Conservation (phyloP, 2,797 vertebrate species). For the Schizopygopsis malacanthus region DNA sequence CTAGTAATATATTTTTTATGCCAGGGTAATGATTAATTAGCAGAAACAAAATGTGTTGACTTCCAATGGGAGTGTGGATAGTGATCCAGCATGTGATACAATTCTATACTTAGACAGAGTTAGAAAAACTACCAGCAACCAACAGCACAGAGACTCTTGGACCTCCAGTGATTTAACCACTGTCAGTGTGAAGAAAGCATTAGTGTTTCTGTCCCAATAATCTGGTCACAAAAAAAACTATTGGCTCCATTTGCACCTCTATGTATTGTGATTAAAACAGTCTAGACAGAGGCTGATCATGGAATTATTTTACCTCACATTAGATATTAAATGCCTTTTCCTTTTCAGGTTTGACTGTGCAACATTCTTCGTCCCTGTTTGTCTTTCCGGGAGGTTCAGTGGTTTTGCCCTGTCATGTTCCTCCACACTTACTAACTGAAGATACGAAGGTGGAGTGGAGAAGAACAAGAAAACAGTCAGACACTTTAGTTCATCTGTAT, state of each 20-base stretch:
- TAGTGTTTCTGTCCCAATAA: not conserved
- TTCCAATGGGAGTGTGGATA: not conserved
- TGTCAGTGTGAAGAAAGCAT: not conserved
- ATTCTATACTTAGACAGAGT: too few relatives aligned
- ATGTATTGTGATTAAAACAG: not conserved
- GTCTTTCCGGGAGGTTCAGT: fast-evolving
- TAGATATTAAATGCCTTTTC: too few relatives aligned
- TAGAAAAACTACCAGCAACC: too few relatives aligned
- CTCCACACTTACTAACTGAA: not conserved
- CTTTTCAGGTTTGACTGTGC: not conserved
- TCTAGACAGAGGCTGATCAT: not conserved
- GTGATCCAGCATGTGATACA: too few relatives aligned
- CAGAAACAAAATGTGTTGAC: not conserved
- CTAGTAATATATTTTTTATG: not conserved
- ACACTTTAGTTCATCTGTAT: not conserved
- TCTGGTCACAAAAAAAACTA: not conserved
- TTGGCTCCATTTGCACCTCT: not conserved
- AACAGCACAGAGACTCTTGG: not conserved
- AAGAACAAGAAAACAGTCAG: not conserved
- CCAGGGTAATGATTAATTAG: too few relatives aligned
- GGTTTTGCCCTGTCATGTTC: not conserved
- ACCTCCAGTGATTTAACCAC: not conserved
- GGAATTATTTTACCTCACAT: not conserved
- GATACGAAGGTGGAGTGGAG: conserved; percentile 1
- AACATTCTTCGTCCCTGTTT: fast-evolving